Evolutionary conservation across 2,797 vertebrate species (phyloP).

Genomic region (Adelosebastes latens): DNA sequence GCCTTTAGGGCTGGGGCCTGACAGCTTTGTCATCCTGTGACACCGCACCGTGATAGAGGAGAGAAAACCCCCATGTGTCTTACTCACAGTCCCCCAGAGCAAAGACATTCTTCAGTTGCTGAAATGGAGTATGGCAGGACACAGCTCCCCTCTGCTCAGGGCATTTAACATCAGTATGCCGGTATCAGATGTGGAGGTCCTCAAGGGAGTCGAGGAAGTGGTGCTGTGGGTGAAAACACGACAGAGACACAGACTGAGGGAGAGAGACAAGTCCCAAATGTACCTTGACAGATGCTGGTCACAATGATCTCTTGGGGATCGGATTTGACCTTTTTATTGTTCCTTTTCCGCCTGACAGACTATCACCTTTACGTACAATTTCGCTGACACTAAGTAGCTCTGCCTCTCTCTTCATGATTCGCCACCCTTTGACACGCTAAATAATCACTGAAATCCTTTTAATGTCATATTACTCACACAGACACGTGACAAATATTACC

Average conservation of each 20-base stretch:
- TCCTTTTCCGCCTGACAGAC: background rate
- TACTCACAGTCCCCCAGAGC: constrained; percentile 37
- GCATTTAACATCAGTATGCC: constrained; percentile 50
- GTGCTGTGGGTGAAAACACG: constrained; percentile 36
- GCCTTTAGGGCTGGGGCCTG: constrained; percentile 9
- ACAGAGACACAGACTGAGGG: background rate
- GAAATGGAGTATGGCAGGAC: constrained; percentile 34
- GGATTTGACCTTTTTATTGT: constrained; percentile 6
- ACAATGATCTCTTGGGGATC: constrained; percentile 1
- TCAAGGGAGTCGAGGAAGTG: constrained; percentile 27
- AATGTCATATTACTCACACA: background rate
- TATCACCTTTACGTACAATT: background rate
- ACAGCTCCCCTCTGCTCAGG: constrained; percentile 1
- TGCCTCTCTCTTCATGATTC: background rate
- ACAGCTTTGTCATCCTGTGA: constrained; percentile 48
- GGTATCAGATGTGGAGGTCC: constrained; percentile 39
- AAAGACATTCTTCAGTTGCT: constrained; percentile 28
- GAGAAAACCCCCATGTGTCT: constrained; percentile 35
- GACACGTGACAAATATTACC: background rate
- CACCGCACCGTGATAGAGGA: constrained; percentile 24
- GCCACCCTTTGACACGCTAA: background rate
- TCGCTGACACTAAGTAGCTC: background rate
- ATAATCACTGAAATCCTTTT: background rate
- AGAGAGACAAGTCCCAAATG: constrained; percentile 22
- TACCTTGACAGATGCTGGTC: background rate